These are phyloP conservation scores for Harpagoxenus sublaevis DNA, from an alignment of 2,888 invertebrate genomes.

Conservation along the genomic window DNA sequence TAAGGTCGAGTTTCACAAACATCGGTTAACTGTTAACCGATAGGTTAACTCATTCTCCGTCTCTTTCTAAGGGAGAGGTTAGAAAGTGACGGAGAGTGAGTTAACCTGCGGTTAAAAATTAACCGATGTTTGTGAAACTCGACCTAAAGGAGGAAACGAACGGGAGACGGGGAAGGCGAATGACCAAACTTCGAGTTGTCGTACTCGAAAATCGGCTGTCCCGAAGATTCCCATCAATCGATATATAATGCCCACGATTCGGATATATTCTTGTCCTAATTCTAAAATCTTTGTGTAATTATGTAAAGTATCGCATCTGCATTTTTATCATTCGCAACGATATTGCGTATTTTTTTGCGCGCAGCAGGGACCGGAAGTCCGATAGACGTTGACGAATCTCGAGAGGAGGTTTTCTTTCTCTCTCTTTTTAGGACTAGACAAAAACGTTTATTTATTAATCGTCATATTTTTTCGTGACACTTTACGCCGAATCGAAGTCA, in stretches of 20 bases:
- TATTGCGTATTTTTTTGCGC: neutral
- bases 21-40: too few species aligned
- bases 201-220: slow-evolving; percentile 38
- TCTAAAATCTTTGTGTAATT: slow-evolving; percentile 50
- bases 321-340: slow-evolving; percentile 4
- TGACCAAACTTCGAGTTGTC: slow-evolving; percentile 66
- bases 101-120: too few species aligned
- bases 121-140: too few species aligned
- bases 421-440: neutral
- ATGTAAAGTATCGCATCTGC: slow-evolving; percentile 14
- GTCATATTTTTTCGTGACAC: neutral
- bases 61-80: too few species aligned
- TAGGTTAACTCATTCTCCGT: too few species aligned
- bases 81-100: too few species aligned
- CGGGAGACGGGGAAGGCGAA: slow-evolving; percentile 61
- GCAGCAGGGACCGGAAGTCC: neutral
- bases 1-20: slow-evolving; percentile 5
- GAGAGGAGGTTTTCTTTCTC: neutral
- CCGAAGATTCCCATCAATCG: slow-evolving; percentile 59
- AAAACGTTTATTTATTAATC: neutral
- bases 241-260: slow-evolving; percentile 36
- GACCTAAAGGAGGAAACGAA: slow-evolving; percentile 25
- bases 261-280: slow-evolving; percentile 52
- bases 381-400: slow-evolving; percentile 2
- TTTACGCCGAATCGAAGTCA: neutral